Conservation (phyloP, 1,140 invertebrate species). For the Amyelois transitella region DNA sequence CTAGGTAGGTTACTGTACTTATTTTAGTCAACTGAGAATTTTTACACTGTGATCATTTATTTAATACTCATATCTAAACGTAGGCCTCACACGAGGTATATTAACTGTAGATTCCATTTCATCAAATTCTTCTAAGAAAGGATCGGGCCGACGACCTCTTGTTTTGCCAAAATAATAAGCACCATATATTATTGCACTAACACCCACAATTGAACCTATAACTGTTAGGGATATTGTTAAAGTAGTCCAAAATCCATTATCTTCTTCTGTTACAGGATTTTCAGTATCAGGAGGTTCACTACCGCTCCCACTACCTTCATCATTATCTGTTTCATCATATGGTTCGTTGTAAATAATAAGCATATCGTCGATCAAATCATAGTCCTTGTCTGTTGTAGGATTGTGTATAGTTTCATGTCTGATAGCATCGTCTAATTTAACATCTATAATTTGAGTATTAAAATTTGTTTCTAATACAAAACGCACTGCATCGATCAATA, state of each 20-base stretch:
- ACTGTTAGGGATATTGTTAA: constrained; percentile 29
- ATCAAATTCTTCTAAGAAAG: background rate
- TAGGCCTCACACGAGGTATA: background rate
- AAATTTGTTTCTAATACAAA: background rate
- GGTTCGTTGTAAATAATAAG: background rate
- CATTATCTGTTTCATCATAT: background rate
- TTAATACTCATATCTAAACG: background rate
- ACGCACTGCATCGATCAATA: constrained; percentile 22
- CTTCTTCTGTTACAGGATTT: background rate
- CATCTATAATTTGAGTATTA: background rate
- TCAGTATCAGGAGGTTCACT: background rate
- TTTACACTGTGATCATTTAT: no score
- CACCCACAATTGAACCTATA: constrained; percentile 11
- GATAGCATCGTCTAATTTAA: background rate
- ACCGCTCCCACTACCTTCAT: background rate
- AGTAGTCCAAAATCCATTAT: constrained; percentile 25
- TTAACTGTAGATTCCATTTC: background rate
- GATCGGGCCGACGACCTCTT: background rate
- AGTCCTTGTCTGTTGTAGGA: background rate
- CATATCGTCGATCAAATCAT: background rate
- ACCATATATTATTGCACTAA: constrained; percentile 15
- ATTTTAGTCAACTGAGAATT: no score
- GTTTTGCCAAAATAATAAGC: constrained; percentile 31
- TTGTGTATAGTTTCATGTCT: background rate
- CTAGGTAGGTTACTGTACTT: no score